Percentiles rank a stretch among this genome's conserved stretches.
Conservation (phyloP, 2,888 invertebrate species). For the Cenopis cana region DNA sequence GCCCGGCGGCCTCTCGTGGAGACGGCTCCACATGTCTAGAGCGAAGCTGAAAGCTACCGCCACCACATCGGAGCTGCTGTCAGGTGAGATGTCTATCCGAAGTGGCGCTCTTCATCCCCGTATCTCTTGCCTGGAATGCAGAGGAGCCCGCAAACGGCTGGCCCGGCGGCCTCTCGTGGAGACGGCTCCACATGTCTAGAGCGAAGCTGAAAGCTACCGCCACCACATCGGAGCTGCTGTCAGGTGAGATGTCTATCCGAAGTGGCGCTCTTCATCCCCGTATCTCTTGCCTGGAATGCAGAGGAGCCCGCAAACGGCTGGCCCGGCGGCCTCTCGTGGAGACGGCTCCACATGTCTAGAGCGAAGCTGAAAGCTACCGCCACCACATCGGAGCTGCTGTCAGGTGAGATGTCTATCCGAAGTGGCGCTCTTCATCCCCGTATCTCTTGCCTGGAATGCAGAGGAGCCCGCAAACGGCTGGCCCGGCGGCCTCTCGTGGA, state of each 20-base stretch:
- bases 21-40: neutral
- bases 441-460: slow-evolving; percentile 58
- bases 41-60: neutral
- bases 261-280: neutral
- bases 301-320: slow-evolving; percentile 61
- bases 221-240: neutral
- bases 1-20: slow-evolving; percentile 86
- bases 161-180: slow-evolving; percentile 86
- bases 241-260: neutral
- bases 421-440: neutral
- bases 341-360: neutral
- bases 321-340: slow-evolving; percentile 86
- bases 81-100: neutral
- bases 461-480: slow-evolving; percentile 61
- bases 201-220: neutral
- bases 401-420: neutral
- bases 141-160: slow-evolving; percentile 61
- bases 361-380: neutral
- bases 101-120: neutral
- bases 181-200: neutral
- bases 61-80: neutral
- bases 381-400: neutral
- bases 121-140: slow-evolving; percentile 58
- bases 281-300: slow-evolving; percentile 58
- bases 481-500: slow-evolving; percentile 86